Evolutionary conservation across 1,140 invertebrate genomes (phyloP).

Genomic region (Achatina immaculata): DNA sequence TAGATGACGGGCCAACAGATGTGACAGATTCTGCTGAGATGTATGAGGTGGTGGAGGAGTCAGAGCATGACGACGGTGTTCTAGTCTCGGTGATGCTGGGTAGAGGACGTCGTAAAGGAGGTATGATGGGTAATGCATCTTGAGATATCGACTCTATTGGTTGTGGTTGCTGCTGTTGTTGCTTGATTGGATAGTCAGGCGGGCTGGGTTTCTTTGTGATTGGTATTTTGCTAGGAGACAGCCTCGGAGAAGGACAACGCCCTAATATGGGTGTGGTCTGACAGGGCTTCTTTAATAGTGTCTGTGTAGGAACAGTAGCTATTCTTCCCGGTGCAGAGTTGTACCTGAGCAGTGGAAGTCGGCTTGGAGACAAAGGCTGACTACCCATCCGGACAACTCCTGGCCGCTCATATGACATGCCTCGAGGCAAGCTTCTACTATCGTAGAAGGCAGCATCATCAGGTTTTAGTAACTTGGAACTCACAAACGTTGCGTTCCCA

Average conservation of each 20-base stretch:
- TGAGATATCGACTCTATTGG: not conserved
- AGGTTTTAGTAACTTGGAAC: not conserved
- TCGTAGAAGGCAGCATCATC: conserved; percentile 41
- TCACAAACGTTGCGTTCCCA: not conserved
- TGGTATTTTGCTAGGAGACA: conserved; percentile 49
- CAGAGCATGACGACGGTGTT: conserved; percentile 56
- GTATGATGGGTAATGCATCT: not conserved
- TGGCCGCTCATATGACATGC: conserved; percentile 36
- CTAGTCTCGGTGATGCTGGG: conserved; percentile 56
- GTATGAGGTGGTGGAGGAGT: conserved; percentile 47
- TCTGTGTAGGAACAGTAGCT: conserved; percentile 61
- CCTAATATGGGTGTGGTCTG: not conserved
- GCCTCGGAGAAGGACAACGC: conserved; percentile 20
- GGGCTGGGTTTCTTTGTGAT: conserved; percentile 35
- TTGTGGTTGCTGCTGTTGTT: not conserved
- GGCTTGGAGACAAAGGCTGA: conserved; percentile 42
- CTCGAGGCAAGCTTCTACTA: conserved; percentile 51
- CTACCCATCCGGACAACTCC: conserved; percentile 48
- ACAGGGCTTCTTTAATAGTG: conserved; percentile 31
- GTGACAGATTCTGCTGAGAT: conserved; percentile 42
- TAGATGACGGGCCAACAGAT: not conserved
- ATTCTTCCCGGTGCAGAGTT: conserved; percentile 65
- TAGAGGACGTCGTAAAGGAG: conserved; percentile 50
- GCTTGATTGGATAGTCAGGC: not conserved
- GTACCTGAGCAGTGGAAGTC: conserved; percentile 52